Conservation (phyloP, 2,888 invertebrate genomes). For the Orchesellides sinensis region DNA sequence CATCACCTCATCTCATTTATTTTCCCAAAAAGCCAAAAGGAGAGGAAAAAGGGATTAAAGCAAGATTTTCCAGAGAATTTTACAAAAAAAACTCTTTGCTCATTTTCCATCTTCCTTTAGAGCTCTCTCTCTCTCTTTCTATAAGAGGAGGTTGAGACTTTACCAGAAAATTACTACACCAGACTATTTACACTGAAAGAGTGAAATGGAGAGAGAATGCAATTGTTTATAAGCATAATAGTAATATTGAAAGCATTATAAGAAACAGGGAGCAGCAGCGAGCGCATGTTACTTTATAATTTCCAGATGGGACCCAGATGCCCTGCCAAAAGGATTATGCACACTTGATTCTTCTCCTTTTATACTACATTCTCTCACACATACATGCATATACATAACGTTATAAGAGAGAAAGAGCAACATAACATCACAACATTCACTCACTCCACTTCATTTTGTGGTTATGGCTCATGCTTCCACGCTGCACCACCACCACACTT, state of each 20-base stretch:
- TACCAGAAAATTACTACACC: constrained; percentile 33
- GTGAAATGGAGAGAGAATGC: no score
- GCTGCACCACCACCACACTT: constrained; percentile 36
- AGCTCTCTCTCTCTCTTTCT: no score
- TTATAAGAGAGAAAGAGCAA: no score
- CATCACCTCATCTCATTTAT: constrained; percentile 38
- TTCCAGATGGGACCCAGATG: constrained; percentile 72
- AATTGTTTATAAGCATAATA: constrained; percentile 10
- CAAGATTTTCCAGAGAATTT: constrained; percentile 69
- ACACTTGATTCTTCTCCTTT: constrained; percentile 48
- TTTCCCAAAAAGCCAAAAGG: constrained; percentile 24
- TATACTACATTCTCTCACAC: constrained; percentile 30
- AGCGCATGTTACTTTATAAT: constrained; percentile 58
- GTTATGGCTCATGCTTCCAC: constrained; percentile 47
- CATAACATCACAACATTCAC: constrained; percentile 33
- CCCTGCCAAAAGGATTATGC: constrained; percentile 59
- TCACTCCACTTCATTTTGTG: constrained; percentile 37
- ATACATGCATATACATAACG: no score
- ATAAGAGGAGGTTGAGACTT: background rate
- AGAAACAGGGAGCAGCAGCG: no score
- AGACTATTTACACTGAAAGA: constrained; percentile 21
- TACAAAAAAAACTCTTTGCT: constrained; percentile 42
- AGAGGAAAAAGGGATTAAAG: constrained; percentile 72
- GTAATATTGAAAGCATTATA: no score
- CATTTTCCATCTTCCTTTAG: background rate